Evolutionary conservation across 1,140 invertebrate genomes (phyloP), one percentile per base, ranked within the genome.

Genomic region (Diprion similis): DNA sequence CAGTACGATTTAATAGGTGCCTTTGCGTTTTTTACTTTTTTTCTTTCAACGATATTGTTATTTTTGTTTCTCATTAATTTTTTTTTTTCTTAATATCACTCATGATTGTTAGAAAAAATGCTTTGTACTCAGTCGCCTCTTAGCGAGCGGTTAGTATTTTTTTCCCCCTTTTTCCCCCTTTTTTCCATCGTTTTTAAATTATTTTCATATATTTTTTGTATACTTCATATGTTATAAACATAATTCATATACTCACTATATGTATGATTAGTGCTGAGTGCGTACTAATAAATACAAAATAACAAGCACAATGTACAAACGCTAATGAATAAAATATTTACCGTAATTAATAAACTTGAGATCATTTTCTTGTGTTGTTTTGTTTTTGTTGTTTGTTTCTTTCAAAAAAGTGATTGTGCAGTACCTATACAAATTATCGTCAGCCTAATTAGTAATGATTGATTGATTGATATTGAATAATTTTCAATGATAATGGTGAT

Each of bases 331-430:
- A 76, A 80, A 68, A 76, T 77, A 77, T 73, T 79, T 19, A 84
- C 75, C 74, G 69, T 85, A 83, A 83, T 85, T 79, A 83, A 82
- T 82, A 83, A 82, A 83, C 80, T 83, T 87, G 86, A 87, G 86
- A 87, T 87, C 86, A 87, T 83, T 84, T 81, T 68, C 11, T 68
- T 76, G 73, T 76, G 51, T 74, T 51, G 68, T 45, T 73, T 47
- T 68, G 51, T 76, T 68, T 24, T n/a, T 10, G 17, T 51, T 15
- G 47, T 71, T 18, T 72, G 17, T 18, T 65, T 67, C 68, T 68
- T 70, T 72, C 51, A 46, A 75, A 77, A 73, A 66, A 72, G 71
- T 70, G 59, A 75, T 73, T 77, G 71, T 75, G 74, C 76, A 73
- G 68, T 75, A 66, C 46, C 71, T 66, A 70, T 77, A 72, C 71